A percentile compares a stretch with the other conserved stretches of the same genome.
These are phyloP conservation scores for Etheostoma spectabile DNA, from an alignment of 2,113 vertebrate genomes.

Conservation along the genomic window DNA sequence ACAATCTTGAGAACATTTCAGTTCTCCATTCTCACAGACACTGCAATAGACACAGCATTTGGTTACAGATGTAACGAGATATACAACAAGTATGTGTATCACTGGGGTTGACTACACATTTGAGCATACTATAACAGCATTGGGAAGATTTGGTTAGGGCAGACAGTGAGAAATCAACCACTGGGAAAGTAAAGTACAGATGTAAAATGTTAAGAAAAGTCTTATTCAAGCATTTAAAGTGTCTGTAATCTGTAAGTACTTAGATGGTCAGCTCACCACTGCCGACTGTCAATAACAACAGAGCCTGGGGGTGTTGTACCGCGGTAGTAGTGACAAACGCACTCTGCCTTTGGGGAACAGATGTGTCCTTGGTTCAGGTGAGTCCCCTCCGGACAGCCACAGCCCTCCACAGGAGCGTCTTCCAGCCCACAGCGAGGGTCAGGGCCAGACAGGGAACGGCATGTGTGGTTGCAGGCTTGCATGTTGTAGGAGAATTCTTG, in stretches of 20 bases:
- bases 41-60: conserved; percentile 57
- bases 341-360: conserved; percentile 69
- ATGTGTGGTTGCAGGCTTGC: conserved; percentile 78
- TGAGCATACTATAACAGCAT: not conserved
- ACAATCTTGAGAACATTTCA: conserved; percentile 69
- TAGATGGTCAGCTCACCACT: conserved; percentile 73
- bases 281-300: conserved; percentile 65
- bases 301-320: conserved; percentile 52
- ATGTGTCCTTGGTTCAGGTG: conserved; percentile 57
- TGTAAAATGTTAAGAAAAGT: not conserved
- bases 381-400: conserved; percentile 76
- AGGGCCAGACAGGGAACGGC: conserved; percentile 65
- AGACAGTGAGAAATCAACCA: not conserved
- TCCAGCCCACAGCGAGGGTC: conserved; percentile 71
- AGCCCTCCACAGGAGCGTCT: conserved; percentile 78
- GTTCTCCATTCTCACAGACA: conserved; percentile 75
- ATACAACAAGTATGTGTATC: not conserved
- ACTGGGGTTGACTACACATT: not conserved
- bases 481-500: conserved; percentile 72
- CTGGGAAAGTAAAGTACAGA: not conserved
- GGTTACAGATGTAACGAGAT: not conserved
- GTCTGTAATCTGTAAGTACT: not conserved
- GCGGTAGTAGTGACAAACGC: conserved; percentile 58
- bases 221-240: not conserved
- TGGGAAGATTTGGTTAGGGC: not conserved